Evolutionary conservation across 2,888 invertebrate species (phyloP).

Genomic region (Conchocele bisecta): DNA sequence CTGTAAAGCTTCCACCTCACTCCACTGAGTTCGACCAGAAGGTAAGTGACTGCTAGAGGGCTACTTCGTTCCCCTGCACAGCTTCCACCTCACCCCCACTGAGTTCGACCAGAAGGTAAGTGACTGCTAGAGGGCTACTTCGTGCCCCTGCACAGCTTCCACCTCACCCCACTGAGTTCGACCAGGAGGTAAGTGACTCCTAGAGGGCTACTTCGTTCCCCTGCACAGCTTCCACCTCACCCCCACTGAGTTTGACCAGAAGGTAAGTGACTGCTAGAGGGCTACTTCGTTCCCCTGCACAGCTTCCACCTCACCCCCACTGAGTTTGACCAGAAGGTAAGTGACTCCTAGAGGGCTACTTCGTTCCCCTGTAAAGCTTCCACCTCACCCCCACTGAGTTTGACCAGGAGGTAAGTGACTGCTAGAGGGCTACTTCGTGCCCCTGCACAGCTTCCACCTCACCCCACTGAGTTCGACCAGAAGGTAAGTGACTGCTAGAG

Average conservation of each 20-base stretch:
- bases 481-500: constrained; percentile 86
- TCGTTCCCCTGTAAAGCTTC: too few species aligned
- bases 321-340: constrained; percentile 83
- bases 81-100: constrained; percentile 94
- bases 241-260: constrained; percentile 86
- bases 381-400: too few species aligned
- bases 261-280: constrained; percentile 93
- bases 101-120: constrained; percentile 83
- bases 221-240: constrained; percentile 96
- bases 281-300: constrained; percentile 98
- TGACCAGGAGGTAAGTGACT: too few species aligned
- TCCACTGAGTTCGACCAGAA: too few species aligned
- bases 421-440: constrained; percentile 98
- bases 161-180: constrained; percentile 90
- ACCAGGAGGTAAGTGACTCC: constrained; percentile 81
- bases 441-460: constrained; percentile 95
- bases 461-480: constrained; percentile 88
- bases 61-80: constrained; percentile 98
- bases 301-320: constrained; percentile 95
- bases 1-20: too few species aligned
- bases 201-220: constrained; percentile 99
- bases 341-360: too few species aligned
- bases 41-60: constrained; percentile 98
- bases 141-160: constrained; percentile 96
- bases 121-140: constrained; percentile 98